phyloP scores from a whole-genome alignment of 2,888 invertebrate genomes.

The Parochlus steinenii region DNA sequence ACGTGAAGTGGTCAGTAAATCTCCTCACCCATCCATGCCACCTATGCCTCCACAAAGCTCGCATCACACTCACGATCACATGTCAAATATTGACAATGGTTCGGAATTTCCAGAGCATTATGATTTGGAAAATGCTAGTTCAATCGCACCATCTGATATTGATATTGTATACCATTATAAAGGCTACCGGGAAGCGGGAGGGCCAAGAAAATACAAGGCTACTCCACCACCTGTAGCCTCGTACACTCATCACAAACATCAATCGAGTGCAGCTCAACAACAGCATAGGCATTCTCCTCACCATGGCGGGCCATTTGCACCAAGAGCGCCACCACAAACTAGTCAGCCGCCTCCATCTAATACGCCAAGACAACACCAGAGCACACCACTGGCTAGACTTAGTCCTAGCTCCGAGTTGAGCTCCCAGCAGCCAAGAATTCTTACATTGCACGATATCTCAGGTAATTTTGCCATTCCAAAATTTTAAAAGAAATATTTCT shows the following conservation, averaged over 20 bases:
- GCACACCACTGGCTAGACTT: slow-evolving; percentile 75
- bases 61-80: slow-evolving; percentile 56
- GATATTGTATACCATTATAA: slow-evolving; percentile 95
- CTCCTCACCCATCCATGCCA: slow-evolving; percentile 61
- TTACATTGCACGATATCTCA: slow-evolving; percentile 86
- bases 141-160: slow-evolving; percentile 93
- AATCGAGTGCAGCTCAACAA: slow-evolving; percentile 41
- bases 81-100: slow-evolving; percentile 54
- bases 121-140: slow-evolving; percentile 92
- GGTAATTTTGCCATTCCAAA: too few relatives aligned
- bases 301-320: slow-evolving; percentile 57
- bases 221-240: slow-evolving; percentile 65
- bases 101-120: slow-evolving; percentile 82
- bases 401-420: slow-evolving; percentile 87
- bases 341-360: slow-evolving; percentile 51
- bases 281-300: slow-evolving; percentile 65
- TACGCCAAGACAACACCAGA: slow-evolving; percentile 60
- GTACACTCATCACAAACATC: slow-evolving; percentile 62
- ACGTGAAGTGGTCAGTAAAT: slow-evolving; percentile 70
- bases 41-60: slow-evolving; percentile 59
- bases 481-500: too few relatives aligned
- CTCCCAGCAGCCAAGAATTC: slow-evolving; percentile 76
- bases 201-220: slow-evolving; percentile 73
- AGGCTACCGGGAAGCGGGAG: slow-evolving; percentile 73
- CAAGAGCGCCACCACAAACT: slow-evolving; percentile 51